Percentiles rank a stretch among this genome's conserved stretches.
Conservation (phyloP, 2,113 vertebrate species). For the Porphyrio hochstetteri region DNA sequence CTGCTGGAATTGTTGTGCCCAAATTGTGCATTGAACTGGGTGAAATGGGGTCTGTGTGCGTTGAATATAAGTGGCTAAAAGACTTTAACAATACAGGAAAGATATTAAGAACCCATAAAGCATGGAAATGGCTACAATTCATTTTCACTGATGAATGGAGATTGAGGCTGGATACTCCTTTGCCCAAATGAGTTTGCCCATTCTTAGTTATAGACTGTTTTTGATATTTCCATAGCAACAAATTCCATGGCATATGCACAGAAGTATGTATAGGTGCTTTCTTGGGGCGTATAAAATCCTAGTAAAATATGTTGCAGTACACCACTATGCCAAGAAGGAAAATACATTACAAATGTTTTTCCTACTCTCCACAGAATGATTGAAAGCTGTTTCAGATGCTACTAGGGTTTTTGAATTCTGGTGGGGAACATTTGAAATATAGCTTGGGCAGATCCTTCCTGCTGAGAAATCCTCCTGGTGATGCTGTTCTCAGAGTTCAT, state of each 20-base stretch:
- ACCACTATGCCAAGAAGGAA: neutral
- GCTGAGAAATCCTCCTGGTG: neutral
- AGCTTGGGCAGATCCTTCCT: neutral
- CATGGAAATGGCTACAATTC: neutral
- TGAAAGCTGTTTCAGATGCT: neutral
- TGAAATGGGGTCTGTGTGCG: neutral
- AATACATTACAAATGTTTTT: neutral
- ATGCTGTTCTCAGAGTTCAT: neutral
- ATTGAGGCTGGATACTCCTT: neutral
- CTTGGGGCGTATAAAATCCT: neutral
- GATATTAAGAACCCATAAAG: neutral
- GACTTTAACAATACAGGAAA: neutral
- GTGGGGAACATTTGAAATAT: neutral
- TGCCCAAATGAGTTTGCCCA: neutral
- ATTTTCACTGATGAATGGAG: neutral
- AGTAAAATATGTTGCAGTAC: neutral
- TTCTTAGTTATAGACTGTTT: neutral
- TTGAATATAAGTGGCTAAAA: neutral
- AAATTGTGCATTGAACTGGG: neutral
- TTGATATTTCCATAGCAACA: constrained; percentile 2
- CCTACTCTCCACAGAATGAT: neutral
- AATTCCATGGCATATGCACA: neutral
- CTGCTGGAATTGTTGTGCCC: neutral
- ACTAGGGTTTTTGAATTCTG: neutral
- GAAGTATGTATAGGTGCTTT: neutral